Conservation (phyloP, 64 coral and sea anemone genomes). For the Acropora tenuis region DNA sequence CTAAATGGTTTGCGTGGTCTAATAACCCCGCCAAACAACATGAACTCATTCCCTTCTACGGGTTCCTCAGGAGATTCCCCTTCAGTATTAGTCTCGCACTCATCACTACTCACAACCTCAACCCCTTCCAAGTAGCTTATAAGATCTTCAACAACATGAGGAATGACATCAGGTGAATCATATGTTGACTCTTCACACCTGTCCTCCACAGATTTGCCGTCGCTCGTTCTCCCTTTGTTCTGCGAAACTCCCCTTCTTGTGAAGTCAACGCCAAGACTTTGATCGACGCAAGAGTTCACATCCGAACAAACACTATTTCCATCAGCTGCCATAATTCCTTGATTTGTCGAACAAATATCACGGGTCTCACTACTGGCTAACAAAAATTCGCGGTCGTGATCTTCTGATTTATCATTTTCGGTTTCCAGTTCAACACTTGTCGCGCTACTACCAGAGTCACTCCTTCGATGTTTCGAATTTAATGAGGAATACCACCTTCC, state of each 20-base stretch:
- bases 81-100: slow-evolving; percentile 41
- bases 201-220: slow-evolving; percentile 20
- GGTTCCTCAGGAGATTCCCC: slow-evolving; percentile 26
- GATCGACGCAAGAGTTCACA: not conserved
- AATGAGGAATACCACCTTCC: slow-evolving; percentile 9
- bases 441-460: slow-evolving; percentile 17
- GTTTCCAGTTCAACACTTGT: slow-evolving; percentile 13
- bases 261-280: not conserved
- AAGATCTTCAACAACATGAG: slow-evolving; percentile 82
- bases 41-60: slow-evolving; percentile 2
- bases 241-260: not conserved
- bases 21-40: slow-evolving; percentile 36
- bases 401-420: slow-evolving; percentile 13
- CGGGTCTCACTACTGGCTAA: not conserved
- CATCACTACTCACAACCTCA: slow-evolving; percentile 80
- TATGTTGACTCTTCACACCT: slow-evolving; percentile 35
- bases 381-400: slow-evolving; percentile 30
- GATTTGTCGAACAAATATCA: slow-evolving; percentile 23
- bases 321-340: slow-evolving; percentile 20
- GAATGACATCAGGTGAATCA: slow-evolving; percentile 74
- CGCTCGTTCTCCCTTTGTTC: slow-evolving; percentile 12
- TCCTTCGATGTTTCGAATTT: not conserved
- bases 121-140: slow-evolving; percentile 84
- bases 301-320: slow-evolving; percentile 1
- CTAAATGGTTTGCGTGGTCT: slow-evolving; percentile 33